Conservation (phyloP, 2,888 invertebrate species). For the Exephanes ischioxanthus region DNA sequence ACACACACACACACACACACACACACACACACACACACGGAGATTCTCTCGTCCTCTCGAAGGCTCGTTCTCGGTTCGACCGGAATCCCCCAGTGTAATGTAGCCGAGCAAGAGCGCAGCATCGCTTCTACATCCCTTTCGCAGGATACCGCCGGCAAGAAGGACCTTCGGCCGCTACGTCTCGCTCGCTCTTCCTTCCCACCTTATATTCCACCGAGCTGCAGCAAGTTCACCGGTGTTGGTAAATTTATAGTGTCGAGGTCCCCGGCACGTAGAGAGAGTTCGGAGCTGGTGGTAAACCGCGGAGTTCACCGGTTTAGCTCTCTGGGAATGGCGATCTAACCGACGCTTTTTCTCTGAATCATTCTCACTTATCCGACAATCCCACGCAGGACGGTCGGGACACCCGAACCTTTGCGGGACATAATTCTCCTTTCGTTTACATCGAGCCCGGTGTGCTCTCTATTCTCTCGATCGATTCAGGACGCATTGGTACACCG, state of each 20-base stretch:
- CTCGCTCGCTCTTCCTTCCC: conserved; percentile 32
- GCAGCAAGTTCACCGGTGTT: conserved; percentile 28
- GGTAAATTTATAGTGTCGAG: conserved; percentile 57
- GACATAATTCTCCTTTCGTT: neutral
- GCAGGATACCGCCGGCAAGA: conserved; percentile 14
- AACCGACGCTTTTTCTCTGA: conserved; percentile 1
- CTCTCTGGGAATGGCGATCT: conserved; percentile 31
- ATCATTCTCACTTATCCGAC: neutral
- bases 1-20: neutral
- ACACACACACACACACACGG: neutral
- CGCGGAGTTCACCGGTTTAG: conserved; percentile 39
- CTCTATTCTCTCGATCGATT: neutral
- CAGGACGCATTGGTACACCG: conserved; percentile 9
- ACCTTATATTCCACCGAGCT: conserved; percentile 23
- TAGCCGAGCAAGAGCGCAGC: conserved; percentile 10
- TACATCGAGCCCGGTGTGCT: neutral
- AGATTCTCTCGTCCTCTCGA: neutral
- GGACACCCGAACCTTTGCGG: neutral
- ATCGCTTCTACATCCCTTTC: conserved; percentile 8
- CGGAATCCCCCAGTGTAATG: conserved; percentile 27
- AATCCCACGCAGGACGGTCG: neutral
- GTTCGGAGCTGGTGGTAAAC: conserved; percentile 45
- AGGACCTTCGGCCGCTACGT: conserved; percentile 38
- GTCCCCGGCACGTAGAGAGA: conserved; percentile 30
- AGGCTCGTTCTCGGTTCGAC: conserved; percentile 18